Percentiles rank a stretch among this genome's conserved stretches.
Conservation (phyloP, 2,888 invertebrate species). For the Stenoptilia bipunctidactyla region DNA sequence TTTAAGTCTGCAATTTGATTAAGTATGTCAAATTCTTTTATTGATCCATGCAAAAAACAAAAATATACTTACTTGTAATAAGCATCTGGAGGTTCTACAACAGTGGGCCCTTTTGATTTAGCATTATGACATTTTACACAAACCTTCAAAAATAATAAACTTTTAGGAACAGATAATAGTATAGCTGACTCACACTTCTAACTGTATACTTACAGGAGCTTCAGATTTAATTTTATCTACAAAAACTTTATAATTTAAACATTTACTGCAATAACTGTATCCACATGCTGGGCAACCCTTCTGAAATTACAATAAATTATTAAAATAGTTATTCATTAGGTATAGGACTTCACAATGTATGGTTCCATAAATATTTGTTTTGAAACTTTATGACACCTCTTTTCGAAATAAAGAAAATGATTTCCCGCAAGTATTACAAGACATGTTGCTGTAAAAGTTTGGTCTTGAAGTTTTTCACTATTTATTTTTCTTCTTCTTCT, state of each 20-base stretch:
- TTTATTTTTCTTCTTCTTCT: no score
- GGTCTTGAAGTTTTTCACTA: no score
- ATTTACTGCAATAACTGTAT: constrained; percentile 86
- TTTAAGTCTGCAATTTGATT: constrained; percentile 1
- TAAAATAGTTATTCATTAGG: constrained; percentile 1
- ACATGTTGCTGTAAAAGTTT: no score
- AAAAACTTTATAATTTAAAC: constrained; percentile 78
- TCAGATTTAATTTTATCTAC: constrained; percentile 74
- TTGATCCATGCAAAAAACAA: no score
- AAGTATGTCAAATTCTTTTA: constrained; percentile 1
- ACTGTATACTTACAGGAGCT: constrained; percentile 76
- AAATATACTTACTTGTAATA: constrained; percentile 64
- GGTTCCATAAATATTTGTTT: no score
- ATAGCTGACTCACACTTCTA: no score
- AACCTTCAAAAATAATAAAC: constrained; percentile 37
- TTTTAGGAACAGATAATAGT: no score
- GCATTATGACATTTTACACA: constrained; percentile 43
- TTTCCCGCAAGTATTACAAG: constrained; percentile 79
- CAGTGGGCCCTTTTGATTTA: constrained; percentile 20
- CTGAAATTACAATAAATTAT: constrained; percentile 54
- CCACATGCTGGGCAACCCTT: constrained; percentile 88
- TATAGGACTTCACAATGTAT: not conserved
- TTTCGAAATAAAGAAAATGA: constrained; percentile 79
- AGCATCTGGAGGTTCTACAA: constrained; percentile 60
- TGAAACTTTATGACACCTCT: constrained; percentile 61